phyloP scores from a whole-genome alignment of 1,140 invertebrate species.

The Geopemphigus sp. region DNA sequence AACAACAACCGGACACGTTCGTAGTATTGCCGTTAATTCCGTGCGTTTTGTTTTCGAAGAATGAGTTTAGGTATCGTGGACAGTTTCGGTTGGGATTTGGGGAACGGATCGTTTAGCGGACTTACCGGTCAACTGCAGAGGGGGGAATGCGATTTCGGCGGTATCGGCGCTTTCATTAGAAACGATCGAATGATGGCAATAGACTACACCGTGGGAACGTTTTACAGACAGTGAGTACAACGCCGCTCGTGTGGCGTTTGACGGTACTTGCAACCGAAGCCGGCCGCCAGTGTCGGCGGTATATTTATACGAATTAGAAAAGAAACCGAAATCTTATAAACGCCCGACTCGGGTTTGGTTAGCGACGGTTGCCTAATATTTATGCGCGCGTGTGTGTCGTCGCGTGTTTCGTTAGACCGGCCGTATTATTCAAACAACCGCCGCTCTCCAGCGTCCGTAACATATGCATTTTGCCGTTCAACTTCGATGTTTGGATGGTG shows the following conservation, averaged over 20 bases:
- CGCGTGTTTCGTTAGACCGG: slow-evolving; percentile 51
- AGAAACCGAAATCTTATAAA: no score
- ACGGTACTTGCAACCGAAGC: no score
- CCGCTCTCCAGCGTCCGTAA: slow-evolving; percentile 58
- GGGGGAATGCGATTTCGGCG: slow-evolving; percentile 58
- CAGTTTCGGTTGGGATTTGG: slow-evolving; percentile 59
- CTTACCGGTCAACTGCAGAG: slow-evolving; percentile 60
- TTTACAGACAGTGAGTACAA: slow-evolving; percentile 56
- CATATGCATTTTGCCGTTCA: slow-evolving; percentile 62
- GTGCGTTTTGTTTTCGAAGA: slow-evolving; percentile 53
- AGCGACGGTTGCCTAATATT: no score
- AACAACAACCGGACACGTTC: neutral
- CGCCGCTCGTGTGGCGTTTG: no score
- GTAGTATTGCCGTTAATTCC: neutral
- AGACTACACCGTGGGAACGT: slow-evolving; percentile 60
- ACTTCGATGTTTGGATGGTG: slow-evolving; percentile 60
- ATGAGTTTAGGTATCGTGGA: slow-evolving; percentile 59
- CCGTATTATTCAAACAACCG: slow-evolving; percentile 53
- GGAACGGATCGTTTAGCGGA: slow-evolving; percentile 60
- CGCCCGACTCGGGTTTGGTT: no score
- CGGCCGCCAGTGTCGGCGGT: no score
- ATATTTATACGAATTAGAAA: no score
- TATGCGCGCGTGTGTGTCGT: no score
- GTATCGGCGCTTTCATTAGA: slow-evolving; percentile 60
- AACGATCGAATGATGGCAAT: slow-evolving; percentile 58